Base-by-base conservation (phyloP, 2,113 vertebrate genomes). In the Nannobrachium achirus region DNA sequence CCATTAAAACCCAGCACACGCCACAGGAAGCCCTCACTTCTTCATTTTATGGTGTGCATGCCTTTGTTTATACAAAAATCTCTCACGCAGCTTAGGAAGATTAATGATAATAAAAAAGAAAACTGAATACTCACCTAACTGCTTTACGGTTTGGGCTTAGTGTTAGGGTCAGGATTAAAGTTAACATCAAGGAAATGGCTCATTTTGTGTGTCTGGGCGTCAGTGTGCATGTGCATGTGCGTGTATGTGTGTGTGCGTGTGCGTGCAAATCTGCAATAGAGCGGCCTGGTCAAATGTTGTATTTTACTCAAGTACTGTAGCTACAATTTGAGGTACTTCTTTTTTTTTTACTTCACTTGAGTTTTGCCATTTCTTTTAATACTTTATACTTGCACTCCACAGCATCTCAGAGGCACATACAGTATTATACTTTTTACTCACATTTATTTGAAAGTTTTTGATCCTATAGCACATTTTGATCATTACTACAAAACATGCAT, bases 1-100 rank as follows among this genome's bases (percentile, higher is more conserved):
- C 72, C 62, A 56, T 78, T 71, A 73, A 75, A 82, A 5, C 25
- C 59, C 58, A 69, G 48, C 71, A 79, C 78, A 74, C 70, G 15
- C 61, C 59, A 76, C 74, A 10, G 56, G 60, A 14, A 50, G 46
- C 13, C n/a, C 10, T n/a, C n/a, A 48, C 46, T 6, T 13, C 13
- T 6, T 2, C 46, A 14, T 11, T 48, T 6, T 48, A 48, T n/a
- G 4, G 46, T 48, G 11, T 11, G 13, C 45, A 15, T 13, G 13
- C 13, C 13, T 14, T n/a, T 13, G 13, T n/a, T 14, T 48, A 48
- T 48, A n/a, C 25, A 39, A 46, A 46, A 48, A 14, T 19, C 9
- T 9, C 50, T 15, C 4, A 20, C 18, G 4, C 6, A 18, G 10
- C 9, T 19, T 52, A 18, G 10, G 18, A 18, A 15, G 50, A 52